Evolutionary conservation across 2,113 vertebrate species (phyloP).

Genomic region (Grantiella picta): DNA sequence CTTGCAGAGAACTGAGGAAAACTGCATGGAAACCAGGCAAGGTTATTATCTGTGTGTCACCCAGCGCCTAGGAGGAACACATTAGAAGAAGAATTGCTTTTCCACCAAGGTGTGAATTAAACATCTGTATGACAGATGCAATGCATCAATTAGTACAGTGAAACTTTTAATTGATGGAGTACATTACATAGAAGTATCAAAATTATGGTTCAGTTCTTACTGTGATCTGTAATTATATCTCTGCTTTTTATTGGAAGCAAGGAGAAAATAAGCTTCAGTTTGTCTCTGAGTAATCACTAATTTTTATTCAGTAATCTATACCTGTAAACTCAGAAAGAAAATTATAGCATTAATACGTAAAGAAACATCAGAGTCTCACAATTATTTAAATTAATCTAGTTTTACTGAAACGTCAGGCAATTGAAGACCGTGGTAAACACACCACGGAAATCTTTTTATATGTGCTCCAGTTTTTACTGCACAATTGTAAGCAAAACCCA

Average conservation of each 20-base stretch:
- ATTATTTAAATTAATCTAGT: neutral
- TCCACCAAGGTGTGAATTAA: neutral
- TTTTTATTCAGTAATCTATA: neutral
- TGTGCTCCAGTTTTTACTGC: neutral
- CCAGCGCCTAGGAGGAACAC: neutral
- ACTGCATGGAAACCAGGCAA: neutral
- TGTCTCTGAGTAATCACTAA: neutral
- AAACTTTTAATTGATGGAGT: neutral
- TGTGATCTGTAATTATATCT: neutral
- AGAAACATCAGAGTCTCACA: neutral
- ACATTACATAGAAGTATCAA: neutral
- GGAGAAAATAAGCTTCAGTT: neutral
- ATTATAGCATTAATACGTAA: neutral
- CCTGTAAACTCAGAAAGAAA: neutral
- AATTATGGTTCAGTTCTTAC: neutral
- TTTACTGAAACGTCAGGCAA: neutral
- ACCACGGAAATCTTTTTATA: neutral
- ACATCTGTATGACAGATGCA: neutral
- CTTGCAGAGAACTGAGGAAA: neutral
- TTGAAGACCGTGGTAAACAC: neutral
- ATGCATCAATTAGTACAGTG: neutral
- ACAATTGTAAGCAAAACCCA: neutral
- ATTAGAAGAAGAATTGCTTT: neutral
- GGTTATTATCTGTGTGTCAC: neutral
- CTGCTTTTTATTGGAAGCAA: neutral